These are phyloP conservation scores for Stigmatopora argus DNA, from an alignment of 2,113 vertebrate genomes.

Conservation along the genomic window DNA sequence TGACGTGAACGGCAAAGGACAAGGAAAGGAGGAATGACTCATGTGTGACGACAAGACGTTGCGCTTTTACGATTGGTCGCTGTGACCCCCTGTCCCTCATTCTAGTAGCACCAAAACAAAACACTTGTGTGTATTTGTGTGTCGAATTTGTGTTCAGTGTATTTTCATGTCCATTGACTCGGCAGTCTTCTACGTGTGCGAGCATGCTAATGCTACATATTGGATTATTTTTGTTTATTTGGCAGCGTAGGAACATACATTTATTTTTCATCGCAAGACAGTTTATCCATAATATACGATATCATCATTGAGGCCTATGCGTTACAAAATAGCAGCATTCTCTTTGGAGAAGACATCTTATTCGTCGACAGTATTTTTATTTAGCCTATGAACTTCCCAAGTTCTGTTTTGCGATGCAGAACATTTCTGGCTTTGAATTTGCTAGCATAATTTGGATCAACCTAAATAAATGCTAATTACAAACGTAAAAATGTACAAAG, in stretches of 20 bases:
- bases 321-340: too few relatives aligned
- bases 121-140: not conserved
- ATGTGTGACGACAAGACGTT: conserved; percentile 34
- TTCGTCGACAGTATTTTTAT: too few relatives aligned
- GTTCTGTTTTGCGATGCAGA: too few relatives aligned
- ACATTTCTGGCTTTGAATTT: too few relatives aligned
- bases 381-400: too few relatives aligned
- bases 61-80: not conserved
- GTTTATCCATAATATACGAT: too few relatives aligned
- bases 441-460: too few relatives aligned
- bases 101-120: not conserved
- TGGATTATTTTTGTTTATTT: not conserved
- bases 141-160: not conserved
- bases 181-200: not conserved
- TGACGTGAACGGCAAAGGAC: conserved; percentile 37
- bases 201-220: not conserved
- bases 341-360: too few relatives aligned
- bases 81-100: not conserved
- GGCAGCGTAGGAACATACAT: not conserved
- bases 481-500: too few relatives aligned
- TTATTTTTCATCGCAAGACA: too few relatives aligned
- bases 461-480: too few relatives aligned
- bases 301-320: too few relatives aligned
- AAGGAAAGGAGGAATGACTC: conserved; percentile 50
- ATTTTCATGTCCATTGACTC: not conserved